Evolutionary conservation across 35 echinoderm and acorn worm genomes (phyloP), one percentile per base, ranked within the genome.

Genomic region (Apostichopus parvimensis): DNA sequence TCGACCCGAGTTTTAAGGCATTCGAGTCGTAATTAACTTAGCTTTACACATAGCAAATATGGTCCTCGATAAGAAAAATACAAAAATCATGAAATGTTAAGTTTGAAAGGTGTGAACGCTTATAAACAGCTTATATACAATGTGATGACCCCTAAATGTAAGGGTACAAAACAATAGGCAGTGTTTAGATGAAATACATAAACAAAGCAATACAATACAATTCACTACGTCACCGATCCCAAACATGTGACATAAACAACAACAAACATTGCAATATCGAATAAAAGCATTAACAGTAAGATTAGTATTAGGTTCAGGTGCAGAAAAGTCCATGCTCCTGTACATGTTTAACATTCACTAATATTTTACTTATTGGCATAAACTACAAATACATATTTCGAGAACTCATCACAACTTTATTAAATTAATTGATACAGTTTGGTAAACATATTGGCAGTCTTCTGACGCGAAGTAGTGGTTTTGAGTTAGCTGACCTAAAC

Each of bases 161-260:
- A 28, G 76, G 25, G n/a, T 78, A 78, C n/a, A 78, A 78, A 21
- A 78, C 76, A 78, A 11, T 78, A 15, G 76, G 76, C 76, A 78
- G 76, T 78, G 76, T 78, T 78, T 78, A 11, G 76, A 78, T 78
- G 8, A 78, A 78, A 78, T 78, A 15, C 76, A 78, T 78, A 78
- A 78, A 11, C 76, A 78, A 21, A 15, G 76, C 76, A 78, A 11
- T 78, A 15, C 76, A 28, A 28, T 28, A 28, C 26, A 28, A 78
- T 21, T 15, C 76, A 78, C n/a, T 78, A 78, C 76, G 25, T 78
- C 76, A 78, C 76, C 76, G 76, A 78, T 15, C 9, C 4, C 0
- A 15, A 21, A 78, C 76, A 78, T 78, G 76, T 78, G 76, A 78
- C 76, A 78, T 78, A 28, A 78, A 78, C 76, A 78, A 78, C n/a